Percentiles rank a stretch among this genome's conserved stretches.
Evolutionary conservation across 2,113 vertebrate species (phyloP).

Genomic region (Pluvianellus socialis): DNA sequence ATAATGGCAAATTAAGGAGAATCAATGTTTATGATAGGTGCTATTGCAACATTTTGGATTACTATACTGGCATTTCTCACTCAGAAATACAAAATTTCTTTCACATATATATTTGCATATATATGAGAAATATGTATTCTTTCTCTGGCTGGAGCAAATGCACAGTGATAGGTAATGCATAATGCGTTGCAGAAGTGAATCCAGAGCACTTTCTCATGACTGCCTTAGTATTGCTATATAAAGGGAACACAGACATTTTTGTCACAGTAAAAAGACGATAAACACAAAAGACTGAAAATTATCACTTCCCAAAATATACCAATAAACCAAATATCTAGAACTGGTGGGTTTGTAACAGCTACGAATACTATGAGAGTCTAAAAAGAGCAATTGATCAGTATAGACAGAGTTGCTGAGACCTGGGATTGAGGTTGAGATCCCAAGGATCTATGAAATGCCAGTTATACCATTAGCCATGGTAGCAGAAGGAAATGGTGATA

Average conservation of each 20-base stretch:
- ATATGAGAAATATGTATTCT: background rate
- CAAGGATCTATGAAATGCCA: background rate
- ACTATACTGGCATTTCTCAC: background rate
- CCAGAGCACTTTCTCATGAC: background rate
- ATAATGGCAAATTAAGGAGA: background rate
- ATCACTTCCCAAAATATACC: background rate
- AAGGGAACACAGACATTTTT: background rate
- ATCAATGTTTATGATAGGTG: background rate
- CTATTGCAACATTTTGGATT: background rate
- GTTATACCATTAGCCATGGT: background rate
- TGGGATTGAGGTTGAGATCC: background rate
- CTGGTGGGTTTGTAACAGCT: background rate
- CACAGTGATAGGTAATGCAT: background rate
- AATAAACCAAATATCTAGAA: background rate
- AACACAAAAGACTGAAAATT: background rate
- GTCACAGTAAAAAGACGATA: background rate
- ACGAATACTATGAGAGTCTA: background rate
- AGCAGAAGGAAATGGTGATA: background rate
- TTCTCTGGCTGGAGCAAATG: background rate
- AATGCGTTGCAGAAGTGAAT: background rate
- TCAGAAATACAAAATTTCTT: background rate
- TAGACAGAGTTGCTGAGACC: background rate
- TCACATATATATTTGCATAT: background rate
- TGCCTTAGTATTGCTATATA: background rate
- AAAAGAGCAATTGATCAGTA: background rate